Base-by-base conservation (phyloP, 2,888 invertebrate species). In the Morpho helenor region DNA sequence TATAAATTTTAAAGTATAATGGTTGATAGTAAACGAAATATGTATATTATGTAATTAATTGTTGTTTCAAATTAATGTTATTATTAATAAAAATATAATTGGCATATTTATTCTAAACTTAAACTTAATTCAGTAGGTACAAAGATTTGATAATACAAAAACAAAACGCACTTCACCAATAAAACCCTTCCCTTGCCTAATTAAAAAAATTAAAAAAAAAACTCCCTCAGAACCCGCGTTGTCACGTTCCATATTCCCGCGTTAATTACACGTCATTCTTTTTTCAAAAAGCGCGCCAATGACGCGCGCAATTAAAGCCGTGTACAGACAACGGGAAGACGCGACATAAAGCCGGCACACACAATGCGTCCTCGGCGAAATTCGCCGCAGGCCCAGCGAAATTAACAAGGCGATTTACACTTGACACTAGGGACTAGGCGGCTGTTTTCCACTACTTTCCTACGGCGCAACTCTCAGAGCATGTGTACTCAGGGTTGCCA, bases 321-420 rank as follows among this genome's bases (percentile, higher is more conserved):
- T 85, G 88, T 87, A 87, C 87, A 90, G 89, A 88, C 88, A 88
- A 89, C 86, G 81, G 83, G 82, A 88, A 88, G 87, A 87, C 82
- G 86, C 82, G 87, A 84, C 87, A 87, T 89, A 88, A 90, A 89
- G 91, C 87, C 87, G 77, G 80, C 79, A 76, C 73, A 87, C 86
- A 90, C 91, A 91, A 89, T 90, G 82, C 86, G 83, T 90, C 87
- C 90, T 91, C 88, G 79, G 82, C 82, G 75, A 89, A 90, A 88
- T 89, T 89, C 82, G 91, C 91, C 91, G 91, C 91, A 85, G 89
- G 91, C 78, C 80, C 76, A 77, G 80, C 75, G 79, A 90, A 90
- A 91, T 91, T 91, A 91, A 91, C 91, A 91, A 91, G 90, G 89
- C 88, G 90, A 91, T 91, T 90, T 91, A 89, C 87, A 87, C 91